A percentile compares a stretch with the other conserved stretches of the same genome.
These are phyloP conservation scores for Fragum fragum DNA, from an alignment of 2,888 invertebrate genomes.

Conservation along the genomic window DNA sequence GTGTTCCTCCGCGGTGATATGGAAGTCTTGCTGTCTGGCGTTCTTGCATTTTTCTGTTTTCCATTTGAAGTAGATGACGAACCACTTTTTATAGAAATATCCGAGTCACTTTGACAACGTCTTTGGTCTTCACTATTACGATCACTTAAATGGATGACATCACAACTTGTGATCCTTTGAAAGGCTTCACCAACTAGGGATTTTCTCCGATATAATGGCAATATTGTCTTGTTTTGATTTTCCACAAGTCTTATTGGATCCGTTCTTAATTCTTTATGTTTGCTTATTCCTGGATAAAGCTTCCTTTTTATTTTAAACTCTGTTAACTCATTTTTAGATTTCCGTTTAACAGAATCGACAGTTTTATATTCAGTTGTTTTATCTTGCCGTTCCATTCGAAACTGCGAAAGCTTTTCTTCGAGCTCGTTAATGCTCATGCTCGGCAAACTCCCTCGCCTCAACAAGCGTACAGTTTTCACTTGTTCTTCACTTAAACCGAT, in stretches of 20 bases:
- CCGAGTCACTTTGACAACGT: constrained; percentile 28
- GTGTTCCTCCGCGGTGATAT: constrained; percentile 11
- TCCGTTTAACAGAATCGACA: not conserved
- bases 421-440: constrained; percentile 40
- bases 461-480: constrained; percentile 20
- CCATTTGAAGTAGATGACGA: not conserved
- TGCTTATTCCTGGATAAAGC: constrained; percentile 31
- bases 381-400: not conserved
- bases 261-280: not conserved
- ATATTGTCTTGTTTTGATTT: not conserved
- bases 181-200: constrained; percentile 24
- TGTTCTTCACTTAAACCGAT: constrained; percentile 24
- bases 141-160: constrained; percentile 10
- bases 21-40: not conserved
- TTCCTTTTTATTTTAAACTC: constrained; percentile 39
- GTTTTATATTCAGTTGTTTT: not conserved
- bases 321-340: not conserved
- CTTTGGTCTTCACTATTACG: not conserved
- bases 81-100: constrained; percentile 2
- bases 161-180: constrained; percentile 32
- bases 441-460: constrained; percentile 23
- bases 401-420: constrained; percentile 24
- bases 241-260: not conserved
- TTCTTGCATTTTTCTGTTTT: not conserved
- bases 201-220: constrained; percentile 34